Evolutionary conservation across 2,888 invertebrate genomes (phyloP).

Genomic region (Subacronicta megacephala): DNA sequence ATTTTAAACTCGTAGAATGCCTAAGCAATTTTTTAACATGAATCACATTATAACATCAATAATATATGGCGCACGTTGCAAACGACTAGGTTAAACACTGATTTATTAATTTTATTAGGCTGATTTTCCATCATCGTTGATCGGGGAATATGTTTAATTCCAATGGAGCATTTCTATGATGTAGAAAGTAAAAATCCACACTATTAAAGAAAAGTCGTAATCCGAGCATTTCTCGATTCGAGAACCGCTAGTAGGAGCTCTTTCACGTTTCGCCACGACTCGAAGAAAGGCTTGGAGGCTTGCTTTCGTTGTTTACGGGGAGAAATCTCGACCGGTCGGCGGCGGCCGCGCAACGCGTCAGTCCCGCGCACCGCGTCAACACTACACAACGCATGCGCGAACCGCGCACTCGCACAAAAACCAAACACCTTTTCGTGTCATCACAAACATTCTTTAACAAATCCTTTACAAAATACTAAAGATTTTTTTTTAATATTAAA

Average conservation of each 20-base stretch:
- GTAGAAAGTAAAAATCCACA: too few species aligned
- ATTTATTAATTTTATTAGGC: too few species aligned
- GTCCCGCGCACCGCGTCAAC: conserved; percentile 73
- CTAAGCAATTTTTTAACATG: too few species aligned
- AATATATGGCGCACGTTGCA: too few species aligned
- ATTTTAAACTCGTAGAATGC: too few species aligned
- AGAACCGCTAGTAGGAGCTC: conserved; percentile 67
- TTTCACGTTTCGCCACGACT: conserved; percentile 78
- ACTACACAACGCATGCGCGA: conserved; percentile 57
- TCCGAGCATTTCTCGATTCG: conserved; percentile 35
- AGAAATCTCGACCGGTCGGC: conserved; percentile 87
- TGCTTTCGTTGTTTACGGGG: conserved; percentile 88
- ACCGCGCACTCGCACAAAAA: conserved; percentile 26
- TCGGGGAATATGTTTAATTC: too few species aligned
- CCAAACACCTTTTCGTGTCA: conserved; percentile 54
- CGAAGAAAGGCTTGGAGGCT: conserved; percentile 85
- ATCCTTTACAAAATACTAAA: conserved; percentile 18
- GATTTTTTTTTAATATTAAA: background rate
- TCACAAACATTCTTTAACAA: conserved; percentile 34
- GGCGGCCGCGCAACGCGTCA: conserved; percentile 60
- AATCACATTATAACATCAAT: too few species aligned
- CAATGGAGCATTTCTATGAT: too few species aligned
- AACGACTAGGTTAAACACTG: too few species aligned
- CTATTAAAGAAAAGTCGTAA: conserved; percentile 3
- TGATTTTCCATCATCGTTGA: too few species aligned